Evolutionary conservation across 2,797 vertebrate species (phyloP).

Genomic region (Danionella dracula): DNA sequence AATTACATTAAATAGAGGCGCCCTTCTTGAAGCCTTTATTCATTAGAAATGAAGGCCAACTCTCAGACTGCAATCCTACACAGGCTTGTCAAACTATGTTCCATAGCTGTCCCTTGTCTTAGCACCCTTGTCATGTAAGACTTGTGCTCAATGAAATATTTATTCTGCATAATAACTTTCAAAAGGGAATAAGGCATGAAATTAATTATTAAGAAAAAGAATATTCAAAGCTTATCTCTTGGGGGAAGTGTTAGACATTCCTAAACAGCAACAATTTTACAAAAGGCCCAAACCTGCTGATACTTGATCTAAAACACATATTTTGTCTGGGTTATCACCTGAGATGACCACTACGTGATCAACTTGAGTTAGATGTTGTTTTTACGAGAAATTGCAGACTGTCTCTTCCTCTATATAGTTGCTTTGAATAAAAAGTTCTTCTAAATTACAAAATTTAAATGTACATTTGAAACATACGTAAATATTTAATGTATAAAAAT

Average conservation of each 20-base stretch:
- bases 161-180: slow-evolving; percentile 77
- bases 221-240: slow-evolving; percentile 73
- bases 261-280: slow-evolving; percentile 68
- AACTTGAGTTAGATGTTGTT: too few relatives aligned
- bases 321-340: too few relatives aligned
- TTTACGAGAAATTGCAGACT: too few relatives aligned
- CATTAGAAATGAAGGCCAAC: slow-evolving; percentile 51
- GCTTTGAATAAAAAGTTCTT: too few relatives aligned
- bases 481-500: too few relatives aligned
- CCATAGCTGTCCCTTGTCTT: slow-evolving; percentile 75
- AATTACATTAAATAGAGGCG: slow-evolving; percentile 64
- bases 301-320: too few relatives aligned
- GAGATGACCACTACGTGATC: too few relatives aligned
- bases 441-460: too few relatives aligned
- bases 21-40: slow-evolving; percentile 63
- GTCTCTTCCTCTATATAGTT: too few relatives aligned
- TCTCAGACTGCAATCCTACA: slow-evolving; percentile 55
- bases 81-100: slow-evolving; percentile 71
- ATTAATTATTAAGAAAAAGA: slow-evolving; percentile 79
- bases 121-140: slow-evolving; percentile 70
- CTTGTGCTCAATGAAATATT: slow-evolving; percentile 77
- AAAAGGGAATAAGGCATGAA: slow-evolving; percentile 75
- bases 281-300: slow-evolving; percentile 53
- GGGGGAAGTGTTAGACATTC: slow-evolving; percentile 66
- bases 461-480: too few relatives aligned